These are phyloP conservation scores for Diceros bicornis DNA, from an alignment of 2,797 vertebrate genomes.

Conservation along the genomic window DNA sequence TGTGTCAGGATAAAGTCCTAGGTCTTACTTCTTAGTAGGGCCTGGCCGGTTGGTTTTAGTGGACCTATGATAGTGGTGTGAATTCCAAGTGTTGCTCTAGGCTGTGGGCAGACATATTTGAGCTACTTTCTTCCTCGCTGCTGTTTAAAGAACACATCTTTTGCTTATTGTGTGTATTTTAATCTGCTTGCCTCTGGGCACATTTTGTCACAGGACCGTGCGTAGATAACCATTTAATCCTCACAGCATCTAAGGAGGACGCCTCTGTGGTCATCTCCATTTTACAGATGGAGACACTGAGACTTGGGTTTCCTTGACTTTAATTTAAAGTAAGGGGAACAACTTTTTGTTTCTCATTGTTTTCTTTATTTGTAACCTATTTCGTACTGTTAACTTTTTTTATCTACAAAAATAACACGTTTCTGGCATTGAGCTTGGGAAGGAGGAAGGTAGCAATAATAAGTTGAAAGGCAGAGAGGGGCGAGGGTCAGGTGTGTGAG, in stretches of 20 bases:
- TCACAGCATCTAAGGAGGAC: background rate
- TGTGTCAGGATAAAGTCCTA: too few species aligned
- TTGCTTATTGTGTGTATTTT: background rate
- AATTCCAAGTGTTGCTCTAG: background rate
- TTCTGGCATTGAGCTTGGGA: background rate
- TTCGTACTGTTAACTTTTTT: background rate
- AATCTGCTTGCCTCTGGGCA: background rate
- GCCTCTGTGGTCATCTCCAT: background rate
- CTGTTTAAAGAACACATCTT: background rate
- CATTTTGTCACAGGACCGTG: background rate
- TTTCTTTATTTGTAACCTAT: background rate
- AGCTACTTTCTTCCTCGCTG: background rate
- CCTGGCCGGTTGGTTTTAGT: background rate
- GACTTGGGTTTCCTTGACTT: background rate
- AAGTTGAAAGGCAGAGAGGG: background rate
- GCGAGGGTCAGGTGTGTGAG: background rate
- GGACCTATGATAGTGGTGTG: background rate
- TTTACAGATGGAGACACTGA: background rate
- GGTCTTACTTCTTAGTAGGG: background rate
- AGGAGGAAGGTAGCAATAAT: background rate
- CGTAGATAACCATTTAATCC: fast-evolving
- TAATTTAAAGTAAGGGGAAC: background rate
- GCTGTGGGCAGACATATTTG: background rate
- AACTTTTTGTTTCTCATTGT: background rate
- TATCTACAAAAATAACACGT: background rate